Evolutionary conservation across 2,797 vertebrate genomes (phyloP), one percentile per base, ranked within the genome.

Genomic region (Helicolenus hilgendorfi): DNA sequence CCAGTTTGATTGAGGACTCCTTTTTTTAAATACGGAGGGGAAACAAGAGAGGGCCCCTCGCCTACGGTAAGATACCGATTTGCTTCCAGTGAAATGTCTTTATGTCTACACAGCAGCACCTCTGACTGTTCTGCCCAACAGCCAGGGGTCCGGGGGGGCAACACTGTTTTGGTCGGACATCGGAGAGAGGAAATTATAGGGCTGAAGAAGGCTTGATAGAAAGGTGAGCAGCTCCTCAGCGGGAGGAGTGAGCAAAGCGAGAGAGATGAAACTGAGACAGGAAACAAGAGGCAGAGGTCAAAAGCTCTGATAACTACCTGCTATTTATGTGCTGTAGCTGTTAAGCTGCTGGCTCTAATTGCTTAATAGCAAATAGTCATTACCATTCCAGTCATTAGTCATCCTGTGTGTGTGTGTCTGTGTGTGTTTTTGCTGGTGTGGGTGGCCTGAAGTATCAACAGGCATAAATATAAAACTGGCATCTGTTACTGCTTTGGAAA

Each of bases 321-420:
- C 56, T 81, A 77, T 90, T 83, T 74, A 31, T 78, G 72, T 20
- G 41, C 74, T 13, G 74, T 77, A 10, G 74, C 76, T 45, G 79
- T 77, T 79, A 80, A 77, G 70, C 63, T 56, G 20, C 74, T 58
- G 13, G 53, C 65, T 83, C 45, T 60, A 79, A 84, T 82, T 84
- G 65, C 78, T 81, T 81, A 92, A 88, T 22, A 59, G 67, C 35
- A 89, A 88, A 88, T 68, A 79, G 71, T 78, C 41, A 92, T 91
- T 89, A 79, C 33, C 53, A 81, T 91, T 87, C 68, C 76, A 77
- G 74, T 76, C 73, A 79, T 91, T 72, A 65, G n/a, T 88, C 53
- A 72, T 22, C 35, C 24, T 41, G 27, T 78, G 64, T 67, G 27
- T 15, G 38, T 83, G 10, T 53, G 9, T 77, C n/a, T 72, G 59